Evolutionary conservation across 2,113 vertebrate genomes (phyloP), one percentile per base, ranked within the genome.

Genomic region (Orycteropus afer): DNA sequence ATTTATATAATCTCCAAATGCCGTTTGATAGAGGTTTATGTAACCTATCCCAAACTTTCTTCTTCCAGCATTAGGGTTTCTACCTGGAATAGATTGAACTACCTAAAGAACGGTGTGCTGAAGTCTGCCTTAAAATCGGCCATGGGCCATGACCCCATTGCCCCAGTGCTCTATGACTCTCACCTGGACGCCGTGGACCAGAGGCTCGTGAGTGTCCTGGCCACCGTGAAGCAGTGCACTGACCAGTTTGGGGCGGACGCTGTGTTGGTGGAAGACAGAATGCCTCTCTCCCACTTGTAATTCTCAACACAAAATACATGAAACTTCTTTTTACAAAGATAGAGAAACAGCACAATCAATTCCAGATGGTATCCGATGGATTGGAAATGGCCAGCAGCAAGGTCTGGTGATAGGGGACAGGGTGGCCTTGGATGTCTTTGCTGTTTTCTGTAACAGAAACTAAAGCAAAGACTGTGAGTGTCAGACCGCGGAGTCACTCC

Each of bases 201-300:
- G 90, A 98, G 99, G 74, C 99, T 99, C 32, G 98, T 99, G 57
- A 98, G 98, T 29, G 97, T 99, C 95, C 96, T 99, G 95, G 98
- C 99, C 49, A 99, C 99, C 2, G 98, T 99, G 96, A 99, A 99
- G 97, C 99, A 99, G 98, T 99, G 99, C 97, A 99, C 99, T 45
- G 99, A 99, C 97, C 98, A 99, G 77, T 99, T 99, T 97, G 99
- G 99, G 22, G 96, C 98, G 22, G 99, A 99, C 40, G 97, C 98
- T 79, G 99, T 99, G 53, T 98, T 99, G 90, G 99, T 99, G 95
- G 99, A 99, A 97, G 99, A 99, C 98, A 99, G 99, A 97, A 99
- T 99, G 99, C 99, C 99, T 71, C 99, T 99, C 89, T 99, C 99
- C 59, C 99, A 99, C 96, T 98, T 98, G 97, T 99, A 98, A 98